Conservation (phyloP, 2,797 vertebrate species). For the Vipera latastei region DNA sequence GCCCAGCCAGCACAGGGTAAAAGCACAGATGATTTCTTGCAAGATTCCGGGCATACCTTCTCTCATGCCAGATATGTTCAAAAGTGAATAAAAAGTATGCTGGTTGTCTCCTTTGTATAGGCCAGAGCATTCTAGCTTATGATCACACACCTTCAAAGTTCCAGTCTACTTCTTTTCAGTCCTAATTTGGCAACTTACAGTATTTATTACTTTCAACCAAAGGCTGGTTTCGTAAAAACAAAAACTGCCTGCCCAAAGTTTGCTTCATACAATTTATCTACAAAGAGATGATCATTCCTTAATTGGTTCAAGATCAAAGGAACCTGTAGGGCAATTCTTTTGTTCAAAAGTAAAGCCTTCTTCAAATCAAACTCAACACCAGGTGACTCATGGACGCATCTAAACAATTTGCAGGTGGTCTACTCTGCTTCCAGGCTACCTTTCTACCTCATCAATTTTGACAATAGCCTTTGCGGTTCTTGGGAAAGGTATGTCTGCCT, state of each 20-base stretch:
- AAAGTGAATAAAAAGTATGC: neutral
- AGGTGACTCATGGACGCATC: neutral
- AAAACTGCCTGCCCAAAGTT: neutral
- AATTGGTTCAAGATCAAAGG: neutral
- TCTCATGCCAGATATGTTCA: slow-evolving; percentile 12
- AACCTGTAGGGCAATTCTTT: neutral
- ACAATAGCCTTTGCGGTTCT: neutral
- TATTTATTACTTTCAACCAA: neutral
- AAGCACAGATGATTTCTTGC: neutral
- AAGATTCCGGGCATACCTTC: neutral
- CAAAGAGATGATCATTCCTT: neutral
- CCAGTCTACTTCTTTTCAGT: neutral
- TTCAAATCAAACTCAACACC: neutral
- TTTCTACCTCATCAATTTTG: neutral
- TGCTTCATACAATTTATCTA: slow-evolving; percentile 10
- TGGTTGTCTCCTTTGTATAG: neutral
- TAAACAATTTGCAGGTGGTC: neutral
- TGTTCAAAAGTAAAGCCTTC: neutral
- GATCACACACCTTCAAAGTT: neutral
- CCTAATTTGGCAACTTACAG: neutral
- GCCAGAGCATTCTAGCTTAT: neutral
- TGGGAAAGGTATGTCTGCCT: neutral
- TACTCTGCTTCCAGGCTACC: neutral
- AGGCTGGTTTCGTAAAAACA: neutral
- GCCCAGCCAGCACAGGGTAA: neutral